phyloP scores from a whole-genome alignment of 2,888 invertebrate species.

The Drosophila formosana region DNA sequence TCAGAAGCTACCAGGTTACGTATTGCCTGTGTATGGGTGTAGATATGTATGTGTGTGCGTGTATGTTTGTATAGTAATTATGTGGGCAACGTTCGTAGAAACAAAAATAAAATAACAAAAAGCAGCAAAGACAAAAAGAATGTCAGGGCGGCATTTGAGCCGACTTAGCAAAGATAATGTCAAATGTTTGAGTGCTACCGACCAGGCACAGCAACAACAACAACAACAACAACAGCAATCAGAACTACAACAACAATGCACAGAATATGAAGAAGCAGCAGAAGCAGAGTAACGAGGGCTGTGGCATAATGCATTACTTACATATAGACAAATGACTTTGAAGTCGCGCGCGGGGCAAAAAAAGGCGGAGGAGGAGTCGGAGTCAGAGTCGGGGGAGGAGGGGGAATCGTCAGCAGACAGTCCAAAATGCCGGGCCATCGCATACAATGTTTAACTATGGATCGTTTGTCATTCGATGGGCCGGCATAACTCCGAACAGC shows the following conservation, averaged over 20 bases:
- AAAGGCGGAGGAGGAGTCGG: constrained; percentile 6
- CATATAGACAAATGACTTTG: constrained; percentile 61
- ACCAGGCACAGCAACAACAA: constrained; percentile 25
- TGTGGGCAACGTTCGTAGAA: constrained; percentile 40
- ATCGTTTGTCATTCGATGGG: constrained; percentile 57
- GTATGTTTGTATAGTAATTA: constrained; percentile 63
- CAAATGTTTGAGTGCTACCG: constrained; percentile 64
- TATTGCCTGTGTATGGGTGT: background rate
- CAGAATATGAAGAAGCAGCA: constrained; percentile 15
- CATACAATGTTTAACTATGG: constrained; percentile 36
- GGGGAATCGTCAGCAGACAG: background rate
- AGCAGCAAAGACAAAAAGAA: constrained; percentile 44
- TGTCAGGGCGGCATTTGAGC: constrained; percentile 67
- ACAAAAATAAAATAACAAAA: constrained; percentile 26
- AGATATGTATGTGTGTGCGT: constrained; percentile 1
- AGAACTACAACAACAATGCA: constrained; percentile 10
- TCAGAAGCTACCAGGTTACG: constrained; percentile 40
- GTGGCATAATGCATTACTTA: constrained; percentile 42
- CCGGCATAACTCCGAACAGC: constrained; percentile 51
- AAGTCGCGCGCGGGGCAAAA: constrained; percentile 53
- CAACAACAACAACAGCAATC: constrained; percentile 12
- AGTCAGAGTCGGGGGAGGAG: constrained; percentile 6
- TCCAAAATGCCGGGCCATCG: constrained; percentile 29
- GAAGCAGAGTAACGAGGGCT: constrained; percentile 17
- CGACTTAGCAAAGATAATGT: constrained; percentile 74